Evolutionary conservation across 2,797 vertebrate genomes (phyloP).

Genomic region (Saxicola maurus): DNA sequence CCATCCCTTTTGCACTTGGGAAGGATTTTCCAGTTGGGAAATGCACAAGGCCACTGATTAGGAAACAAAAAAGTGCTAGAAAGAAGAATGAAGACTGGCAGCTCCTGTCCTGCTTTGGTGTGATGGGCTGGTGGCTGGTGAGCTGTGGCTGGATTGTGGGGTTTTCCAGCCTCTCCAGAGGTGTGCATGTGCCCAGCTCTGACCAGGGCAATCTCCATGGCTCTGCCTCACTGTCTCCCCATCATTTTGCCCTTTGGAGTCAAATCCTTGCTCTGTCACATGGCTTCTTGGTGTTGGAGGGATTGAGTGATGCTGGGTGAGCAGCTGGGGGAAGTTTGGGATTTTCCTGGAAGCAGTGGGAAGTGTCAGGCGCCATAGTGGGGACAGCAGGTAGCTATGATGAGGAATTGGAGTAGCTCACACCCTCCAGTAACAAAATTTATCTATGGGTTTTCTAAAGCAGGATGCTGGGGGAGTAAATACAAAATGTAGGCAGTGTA

Average conservation of each 20-base stretch:
- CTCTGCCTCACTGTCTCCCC: rapidly evolving
- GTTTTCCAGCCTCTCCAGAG: not conserved
- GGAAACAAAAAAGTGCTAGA: not conserved
- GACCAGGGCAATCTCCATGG: rapidly evolving
- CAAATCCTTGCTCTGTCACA: not conserved
- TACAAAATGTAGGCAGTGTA: not conserved
- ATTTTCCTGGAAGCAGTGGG: not conserved
- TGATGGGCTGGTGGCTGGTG: not conserved
- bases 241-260: not conserved
- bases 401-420: rapidly evolving
- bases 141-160: not conserved
- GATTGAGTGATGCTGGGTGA: not conserved
- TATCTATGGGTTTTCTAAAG: not conserved
- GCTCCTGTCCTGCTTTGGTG: not conserved
- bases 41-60: not conserved
- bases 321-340: not conserved
- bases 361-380: not conserved
- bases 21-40: not conserved
- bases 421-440: not conserved
- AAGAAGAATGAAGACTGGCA: not conserved
- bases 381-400: not conserved
- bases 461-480: not conserved
- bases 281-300: not conserved
- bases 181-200: not conserved
- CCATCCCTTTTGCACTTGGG: not conserved